Conservation (phyloP, 2,797 vertebrate species). For the Halcyon badia region DNA sequence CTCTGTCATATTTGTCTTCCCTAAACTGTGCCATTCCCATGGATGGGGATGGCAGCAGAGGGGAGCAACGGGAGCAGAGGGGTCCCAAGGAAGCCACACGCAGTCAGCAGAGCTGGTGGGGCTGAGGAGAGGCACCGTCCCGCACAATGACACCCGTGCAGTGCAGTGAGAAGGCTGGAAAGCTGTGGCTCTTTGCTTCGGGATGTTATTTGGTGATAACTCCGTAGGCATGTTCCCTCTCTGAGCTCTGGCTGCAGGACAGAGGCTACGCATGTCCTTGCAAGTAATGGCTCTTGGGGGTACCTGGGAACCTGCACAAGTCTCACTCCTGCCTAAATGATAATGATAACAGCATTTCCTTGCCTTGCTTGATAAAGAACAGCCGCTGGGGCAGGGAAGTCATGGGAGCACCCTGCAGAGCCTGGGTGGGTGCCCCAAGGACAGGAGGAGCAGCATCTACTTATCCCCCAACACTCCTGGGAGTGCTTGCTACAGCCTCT, state of each 20-base stretch:
- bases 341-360: neutral
- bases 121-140: fast-evolving
- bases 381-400: neutral
- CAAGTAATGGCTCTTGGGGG: neutral
- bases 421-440: neutral
- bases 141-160: neutral
- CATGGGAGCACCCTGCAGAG: neutral
- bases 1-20: constrained; percentile 22
- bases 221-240: neutral
- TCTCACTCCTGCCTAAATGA: neutral
- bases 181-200: neutral
- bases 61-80: neutral
- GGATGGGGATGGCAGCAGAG: neutral
- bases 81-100: neutral
- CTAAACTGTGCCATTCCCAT: neutral
- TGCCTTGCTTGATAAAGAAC: neutral
- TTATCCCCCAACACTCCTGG: fast-evolving
- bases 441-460: neutral
- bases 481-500: fast-evolving
- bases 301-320: neutral
- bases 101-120: neutral
- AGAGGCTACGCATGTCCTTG: neutral
- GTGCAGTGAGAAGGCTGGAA: neutral
- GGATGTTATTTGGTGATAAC: neutral
- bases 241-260: neutral